Conservation (phyloP, 2,113 vertebrate genomes). For the Propithecus coquereli region DNA sequence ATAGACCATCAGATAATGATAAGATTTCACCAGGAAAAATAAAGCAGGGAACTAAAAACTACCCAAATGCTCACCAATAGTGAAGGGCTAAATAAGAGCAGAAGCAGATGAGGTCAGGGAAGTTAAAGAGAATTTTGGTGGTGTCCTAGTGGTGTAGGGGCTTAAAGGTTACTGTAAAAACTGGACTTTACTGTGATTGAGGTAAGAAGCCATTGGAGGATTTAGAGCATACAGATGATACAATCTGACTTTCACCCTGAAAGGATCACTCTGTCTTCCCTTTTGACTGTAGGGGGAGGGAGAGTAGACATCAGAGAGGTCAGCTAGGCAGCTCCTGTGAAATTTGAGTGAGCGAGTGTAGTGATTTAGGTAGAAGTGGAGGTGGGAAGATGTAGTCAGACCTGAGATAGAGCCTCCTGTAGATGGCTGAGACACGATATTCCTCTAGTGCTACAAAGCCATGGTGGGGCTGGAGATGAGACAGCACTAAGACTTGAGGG, state of each 20-base stretch:
- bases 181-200: not conserved
- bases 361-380: not conserved
- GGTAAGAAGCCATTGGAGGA: not conserved
- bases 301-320: not conserved
- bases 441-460: not conserved
- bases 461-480: rapidly evolving
- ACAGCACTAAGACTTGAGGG: not conserved
- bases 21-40: not conserved
- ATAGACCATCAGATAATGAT: not conserved
- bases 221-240: not conserved
- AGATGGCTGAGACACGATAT: not conserved
- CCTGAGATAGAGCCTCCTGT: not conserved
- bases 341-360: not conserved
- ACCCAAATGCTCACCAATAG: not conserved
- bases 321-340: not conserved
- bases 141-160: not conserved
- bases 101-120: not conserved
- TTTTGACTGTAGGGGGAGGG: not conserved
- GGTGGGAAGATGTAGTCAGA: not conserved
- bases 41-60: not conserved
- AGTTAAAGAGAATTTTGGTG: not conserved
- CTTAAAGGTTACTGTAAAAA: not conserved
- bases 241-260: not conserved
- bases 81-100: not conserved
- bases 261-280: not conserved